Evolutionary conservation across 2,888 invertebrate species (phyloP), one percentile per base, ranked within the genome.

Genomic region (Idaea biselata): DNA sequence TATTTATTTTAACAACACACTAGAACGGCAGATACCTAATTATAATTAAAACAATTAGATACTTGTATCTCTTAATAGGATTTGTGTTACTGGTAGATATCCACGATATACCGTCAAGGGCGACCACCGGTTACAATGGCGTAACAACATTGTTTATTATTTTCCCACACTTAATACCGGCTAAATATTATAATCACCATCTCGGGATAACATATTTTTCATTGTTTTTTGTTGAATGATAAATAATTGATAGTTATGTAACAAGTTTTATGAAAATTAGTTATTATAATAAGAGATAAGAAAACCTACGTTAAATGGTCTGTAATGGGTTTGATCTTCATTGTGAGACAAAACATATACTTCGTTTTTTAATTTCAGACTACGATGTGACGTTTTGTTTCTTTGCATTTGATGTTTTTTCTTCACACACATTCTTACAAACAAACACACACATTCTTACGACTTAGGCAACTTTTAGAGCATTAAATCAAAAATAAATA

Each of bases 181-280:
- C 61, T 65, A 67, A 67, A 70, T 72, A 71, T 67, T 69, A 64
- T 67, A 62, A 68, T 68, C 62, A 67, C 58, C 63, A 53, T 55
- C 55, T 57, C 62, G 64, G 67, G 59, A 65, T 65, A 69, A 62
- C 63, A 64, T 73, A 44, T 74, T 73, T 74, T 73, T 70, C 74
- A 76, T 77, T 78, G 76, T 78, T 73, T 71, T 68, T 63, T 54
- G 58, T 71, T 72, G 73, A 74, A 68, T 72, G 61, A 68, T 69
- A 69, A 64, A 70, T 74, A 73, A 72, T 73, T 68, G 69, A 61
- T 65, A 62, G 60, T 54, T 64, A 63, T 64, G 57, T 64, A 64
- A 67, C 66, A 60, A 55, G 44, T 6, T 58, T 58, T 55, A 8
- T 33, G 1, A 56, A 32, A 56, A 60, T 31, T 6, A 16, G 11